Evolutionary conservation across 1,140 invertebrate genomes (phyloP).

Genomic region (Myzus persicae): DNA sequence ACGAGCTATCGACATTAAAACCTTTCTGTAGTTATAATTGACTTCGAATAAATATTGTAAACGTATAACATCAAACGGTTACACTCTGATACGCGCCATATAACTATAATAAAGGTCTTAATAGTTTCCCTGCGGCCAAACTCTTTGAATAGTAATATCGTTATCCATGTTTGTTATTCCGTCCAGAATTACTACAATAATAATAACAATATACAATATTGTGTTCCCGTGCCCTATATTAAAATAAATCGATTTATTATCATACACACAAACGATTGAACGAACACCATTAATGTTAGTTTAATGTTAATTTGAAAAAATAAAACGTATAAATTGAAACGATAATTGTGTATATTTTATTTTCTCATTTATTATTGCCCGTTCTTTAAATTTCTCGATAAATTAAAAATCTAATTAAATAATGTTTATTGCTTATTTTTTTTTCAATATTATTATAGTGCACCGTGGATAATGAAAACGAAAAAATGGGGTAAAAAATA

Average conservation of each 20-base stretch:
- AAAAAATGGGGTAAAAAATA: not conserved
- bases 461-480: not conserved
- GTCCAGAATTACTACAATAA: not conserved
- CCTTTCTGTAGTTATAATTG: not conserved
- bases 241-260: not conserved
- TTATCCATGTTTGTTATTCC: not conserved
- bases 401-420: conserved; percentile 31
- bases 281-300: not conserved
- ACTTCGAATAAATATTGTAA: not conserved
- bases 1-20: not conserved
- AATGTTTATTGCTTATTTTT: not conserved
- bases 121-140: not conserved
- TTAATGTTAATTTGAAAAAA: not conserved
- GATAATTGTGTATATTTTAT: not conserved
- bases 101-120: not conserved
- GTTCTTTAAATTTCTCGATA: not conserved
- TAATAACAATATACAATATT: not conserved
- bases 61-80: not conserved
- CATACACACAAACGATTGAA: not conserved
- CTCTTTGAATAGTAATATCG: not conserved
- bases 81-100: not conserved
- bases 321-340: not conserved
- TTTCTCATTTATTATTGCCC: not conserved
- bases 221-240: not conserved
- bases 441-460: not conserved